Base-by-base conservation (phyloP, 37 sponge, comb jelly and placozoan species). In the Haliclona indistincta region DNA sequence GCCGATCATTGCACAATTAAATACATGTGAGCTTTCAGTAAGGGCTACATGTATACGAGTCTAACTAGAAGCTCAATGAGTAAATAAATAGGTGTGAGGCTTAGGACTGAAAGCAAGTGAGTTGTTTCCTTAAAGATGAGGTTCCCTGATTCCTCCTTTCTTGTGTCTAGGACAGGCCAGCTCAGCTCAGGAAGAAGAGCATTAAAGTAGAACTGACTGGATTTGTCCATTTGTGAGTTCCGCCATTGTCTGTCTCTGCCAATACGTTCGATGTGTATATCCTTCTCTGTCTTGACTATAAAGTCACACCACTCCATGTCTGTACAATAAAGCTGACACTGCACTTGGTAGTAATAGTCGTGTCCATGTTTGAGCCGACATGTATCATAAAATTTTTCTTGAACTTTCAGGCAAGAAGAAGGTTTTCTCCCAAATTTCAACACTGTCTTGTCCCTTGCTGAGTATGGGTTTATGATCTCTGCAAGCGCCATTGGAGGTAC, bases 91-190 rank as follows among this genome's bases (percentile, higher is more conserved):
- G n/a, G n/a, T n/a, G n/a, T n/a, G n/a, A n/a, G n/a, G n/a, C n/a
- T n/a, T n/a, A n/a, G n/a, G n/a, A n/a, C n/a, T n/a, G n/a, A n/a
- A n/a, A n/a, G n/a, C n/a, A n/a, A n/a, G n/a, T n/a, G n/a, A n/a
- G n/a, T n/a, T n/a, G n/a, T n/a, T n/a, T n/a, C n/a, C n/a, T n/a
- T n/a, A n/a, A n/a, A n/a, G n/a, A n/a, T n/a, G n/a, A 58, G 66
- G 76, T 56, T 83, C 84, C 41, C 75, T 19, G 29, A 83, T 83
- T 6, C 60, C 54, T 30, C 76, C 84, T 25, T 58, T 58, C 20
- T 47, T 32, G 56, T 37, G 53, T 32, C 70, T 51, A 58, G 60
- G 2, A 70, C 10, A 43, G 84, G 76, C 45, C 55, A 73, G 42
- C 76, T 70, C 47, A 66, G 63, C 38, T 75, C 63, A 58, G 76